Percentiles rank a stretch among this genome's conserved stretches.
Evolutionary conservation across 1,140 invertebrate species (phyloP).

Genomic region (Macrosteles quadrilineatus): DNA sequence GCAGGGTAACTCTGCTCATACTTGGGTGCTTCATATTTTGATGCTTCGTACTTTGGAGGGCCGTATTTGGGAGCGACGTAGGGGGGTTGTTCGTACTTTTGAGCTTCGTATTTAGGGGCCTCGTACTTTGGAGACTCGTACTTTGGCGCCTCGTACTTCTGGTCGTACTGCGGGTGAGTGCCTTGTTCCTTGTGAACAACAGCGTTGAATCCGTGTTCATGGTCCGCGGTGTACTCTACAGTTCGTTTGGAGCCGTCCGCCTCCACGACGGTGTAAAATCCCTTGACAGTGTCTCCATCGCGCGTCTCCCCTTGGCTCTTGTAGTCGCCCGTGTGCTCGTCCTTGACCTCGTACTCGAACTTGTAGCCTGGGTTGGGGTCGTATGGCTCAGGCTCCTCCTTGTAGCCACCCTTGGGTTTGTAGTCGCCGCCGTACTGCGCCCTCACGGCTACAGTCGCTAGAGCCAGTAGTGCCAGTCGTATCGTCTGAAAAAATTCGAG

Average conservation of each 20-base stretch:
- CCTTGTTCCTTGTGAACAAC: conserved; percentile 44
- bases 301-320: conserved; percentile 46
- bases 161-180: neutral
- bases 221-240: conserved; percentile 63
- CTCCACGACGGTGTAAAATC: conserved; percentile 51
- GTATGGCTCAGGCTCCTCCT: conserved; percentile 15
- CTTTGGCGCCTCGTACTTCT: neutral
- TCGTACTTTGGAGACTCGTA: too few relatives aligned
- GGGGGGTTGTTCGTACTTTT: neutral
- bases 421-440: neutral
- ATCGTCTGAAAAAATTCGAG: neutral
- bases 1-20: conserved; percentile 6
- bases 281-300: conserved; percentile 48
- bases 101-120: neutral
- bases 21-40: conserved; percentile 17
- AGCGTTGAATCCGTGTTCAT: conserved; percentile 65
- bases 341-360: conserved; percentile 55
- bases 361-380: conserved; percentile 50
- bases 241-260: conserved; percentile 58
- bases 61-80: neutral
- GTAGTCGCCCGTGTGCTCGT: conserved; percentile 46
- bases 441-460: neutral
- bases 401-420: neutral
- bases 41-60: neutral
- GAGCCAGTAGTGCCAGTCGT: neutral